Evolutionary conservation across 1,140 invertebrate species (phyloP).

Genomic region (Drosophila saltans): DNA sequence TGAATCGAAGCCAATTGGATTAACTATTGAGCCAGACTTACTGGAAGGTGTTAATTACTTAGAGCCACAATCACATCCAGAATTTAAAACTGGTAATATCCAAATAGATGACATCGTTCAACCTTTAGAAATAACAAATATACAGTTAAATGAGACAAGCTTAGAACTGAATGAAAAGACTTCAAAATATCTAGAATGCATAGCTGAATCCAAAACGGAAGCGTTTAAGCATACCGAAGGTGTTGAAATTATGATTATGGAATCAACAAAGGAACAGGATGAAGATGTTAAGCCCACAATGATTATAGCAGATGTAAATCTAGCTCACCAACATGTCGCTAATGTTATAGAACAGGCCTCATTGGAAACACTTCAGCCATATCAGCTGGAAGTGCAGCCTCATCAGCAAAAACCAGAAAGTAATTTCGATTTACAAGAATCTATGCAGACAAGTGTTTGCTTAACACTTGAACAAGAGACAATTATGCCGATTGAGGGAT

Average conservation of each 20-base stretch:
- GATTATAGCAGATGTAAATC: conserved; percentile 41
- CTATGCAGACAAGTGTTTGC: conserved; percentile 45
- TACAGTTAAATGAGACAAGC: conserved; percentile 56
- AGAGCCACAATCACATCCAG: conserved; percentile 26
- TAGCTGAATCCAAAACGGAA: conserved; percentile 35
- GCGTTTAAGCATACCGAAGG: conserved; percentile 45
- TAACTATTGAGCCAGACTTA: conserved; percentile 29
- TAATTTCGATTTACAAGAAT: conserved; percentile 42
- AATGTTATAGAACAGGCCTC: conserved; percentile 45
- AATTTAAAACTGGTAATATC: conserved; percentile 35
- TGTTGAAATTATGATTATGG: conserved; percentile 40
- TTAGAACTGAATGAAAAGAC: conserved; percentile 16
- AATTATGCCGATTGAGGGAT: conserved; percentile 20
- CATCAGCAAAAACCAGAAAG: conserved; percentile 30
- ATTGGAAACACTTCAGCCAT: conserved; percentile 43
- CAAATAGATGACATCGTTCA: conserved; percentile 42
- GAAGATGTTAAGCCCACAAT: conserved; percentile 36
- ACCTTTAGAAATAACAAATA: conserved; percentile 55
- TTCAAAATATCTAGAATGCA: not conserved
- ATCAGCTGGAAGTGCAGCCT: conserved; percentile 21
- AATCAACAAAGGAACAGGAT: conserved; percentile 30
- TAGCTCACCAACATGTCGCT: conserved; percentile 42
- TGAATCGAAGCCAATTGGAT: conserved; percentile 48
- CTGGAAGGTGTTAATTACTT: conserved; percentile 32
- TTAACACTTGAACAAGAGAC: conserved; percentile 56